Conservation (phyloP, 2,113 vertebrate genomes). For the Sylvietta virens region DNA sequence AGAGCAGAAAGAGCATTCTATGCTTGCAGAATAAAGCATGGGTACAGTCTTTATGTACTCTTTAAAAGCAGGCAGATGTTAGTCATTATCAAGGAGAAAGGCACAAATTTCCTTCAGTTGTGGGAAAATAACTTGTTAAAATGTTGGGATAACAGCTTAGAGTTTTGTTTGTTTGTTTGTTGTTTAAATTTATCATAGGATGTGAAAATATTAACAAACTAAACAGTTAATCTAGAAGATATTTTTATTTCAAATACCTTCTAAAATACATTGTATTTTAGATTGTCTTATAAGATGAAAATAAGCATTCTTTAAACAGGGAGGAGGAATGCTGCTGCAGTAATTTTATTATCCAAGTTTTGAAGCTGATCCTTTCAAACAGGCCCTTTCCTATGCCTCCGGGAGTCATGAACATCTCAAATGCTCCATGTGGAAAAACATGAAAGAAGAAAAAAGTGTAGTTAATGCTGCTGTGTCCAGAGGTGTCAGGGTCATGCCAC, state of each 20-base stretch:
- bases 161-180: background rate
- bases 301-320: background rate
- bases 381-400: background rate
- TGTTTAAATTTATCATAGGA: background rate
- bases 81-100: background rate
- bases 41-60: background rate
- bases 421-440: background rate
- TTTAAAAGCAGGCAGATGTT: background rate
- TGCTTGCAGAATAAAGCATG: background rate
- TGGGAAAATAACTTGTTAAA: background rate
- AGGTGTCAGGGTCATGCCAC: background rate
- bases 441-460: background rate
- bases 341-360: background rate
- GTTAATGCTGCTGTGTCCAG: background rate
- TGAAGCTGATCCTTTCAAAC: background rate
- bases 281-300: background rate
- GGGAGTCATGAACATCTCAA: background rate
- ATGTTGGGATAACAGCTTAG: background rate
- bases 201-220: background rate
- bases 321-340: background rate
- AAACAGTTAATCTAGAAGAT: background rate
- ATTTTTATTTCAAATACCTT: background rate
- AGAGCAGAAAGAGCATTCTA: background rate
- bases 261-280: background rate
- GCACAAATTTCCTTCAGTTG: background rate